Evolutionary conservation across 2,797 vertebrate genomes (phyloP).

Genomic region (Alca torda): DNA sequence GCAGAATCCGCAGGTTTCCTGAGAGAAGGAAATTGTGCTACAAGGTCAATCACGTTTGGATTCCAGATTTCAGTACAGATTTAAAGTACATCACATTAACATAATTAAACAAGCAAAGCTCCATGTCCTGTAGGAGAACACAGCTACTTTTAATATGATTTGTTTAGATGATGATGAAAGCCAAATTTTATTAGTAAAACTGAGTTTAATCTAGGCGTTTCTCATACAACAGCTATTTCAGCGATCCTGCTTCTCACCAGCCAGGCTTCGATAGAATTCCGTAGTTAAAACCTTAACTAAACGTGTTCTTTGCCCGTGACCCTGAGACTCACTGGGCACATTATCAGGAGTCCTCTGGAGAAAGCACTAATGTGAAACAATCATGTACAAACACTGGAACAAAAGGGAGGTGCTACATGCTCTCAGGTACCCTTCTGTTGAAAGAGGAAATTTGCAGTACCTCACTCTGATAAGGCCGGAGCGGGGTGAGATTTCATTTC

Average conservation of each 20-base stretch:
- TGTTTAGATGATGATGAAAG: neutral
- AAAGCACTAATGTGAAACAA: neutral
- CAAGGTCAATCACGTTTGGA: neutral
- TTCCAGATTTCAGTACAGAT: neutral
- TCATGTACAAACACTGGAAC: neutral
- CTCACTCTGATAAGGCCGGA: slow-evolving; percentile 97
- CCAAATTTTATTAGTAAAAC: neutral
- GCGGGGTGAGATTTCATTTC: slow-evolving; percentile 98
- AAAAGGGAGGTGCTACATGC: neutral
- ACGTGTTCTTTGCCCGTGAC: neutral
- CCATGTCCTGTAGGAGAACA: neutral
- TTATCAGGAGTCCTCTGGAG: neutral
- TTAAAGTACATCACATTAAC: neutral
- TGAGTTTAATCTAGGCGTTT: neutral
- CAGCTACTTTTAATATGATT: neutral
- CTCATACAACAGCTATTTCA: neutral
- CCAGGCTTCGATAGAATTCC: neutral
- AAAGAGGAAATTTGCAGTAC: slow-evolving; percentile 67
- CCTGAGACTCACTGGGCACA: neutral
- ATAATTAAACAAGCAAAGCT: neutral
- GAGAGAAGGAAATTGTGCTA: neutral
- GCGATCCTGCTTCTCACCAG: neutral
- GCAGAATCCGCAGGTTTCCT: neutral
- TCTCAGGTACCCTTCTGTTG: neutral
- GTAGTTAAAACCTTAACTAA: neutral